A percentile compares a stretch with the other conserved stretches of the same genome.
phyloP scores from a whole-genome alignment of 2,888 invertebrate genomes.

The Eristalis intricaria region DNA sequence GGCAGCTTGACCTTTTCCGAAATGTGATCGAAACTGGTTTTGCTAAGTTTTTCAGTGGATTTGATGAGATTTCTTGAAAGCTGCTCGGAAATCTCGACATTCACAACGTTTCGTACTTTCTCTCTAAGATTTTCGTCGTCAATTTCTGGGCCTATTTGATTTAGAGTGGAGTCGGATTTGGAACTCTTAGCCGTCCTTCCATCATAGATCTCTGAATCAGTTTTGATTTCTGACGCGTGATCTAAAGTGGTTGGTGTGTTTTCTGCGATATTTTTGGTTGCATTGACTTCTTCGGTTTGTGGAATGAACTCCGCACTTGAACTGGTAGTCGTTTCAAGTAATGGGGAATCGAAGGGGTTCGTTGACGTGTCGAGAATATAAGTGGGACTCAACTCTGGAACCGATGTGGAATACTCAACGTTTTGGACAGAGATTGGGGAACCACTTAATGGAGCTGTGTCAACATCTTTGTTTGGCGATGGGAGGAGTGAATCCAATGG shows the following conservation, averaged over 20 bases:
- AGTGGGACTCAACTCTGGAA: neutral
- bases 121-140: conserved; percentile 18
- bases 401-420: neutral
- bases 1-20: neutral
- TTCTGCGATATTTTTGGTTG: neutral
- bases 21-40: neutral
- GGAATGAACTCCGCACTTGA: neutral
- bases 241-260: neutral
- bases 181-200: neutral
- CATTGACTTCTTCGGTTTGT: neutral
- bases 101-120: neutral
- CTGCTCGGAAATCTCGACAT: conserved; percentile 15
- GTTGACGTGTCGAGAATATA: too few species aligned
- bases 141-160: neutral
- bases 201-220: neutral
- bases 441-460: neutral
- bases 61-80: neutral
- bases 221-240: neutral
- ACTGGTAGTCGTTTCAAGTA: too few species aligned
- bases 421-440: neutral
- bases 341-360: too few species aligned
- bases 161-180: neutral
- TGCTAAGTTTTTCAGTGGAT: neutral
- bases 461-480: neutral
- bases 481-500: neutral